Evolutionary conservation across 2,797 vertebrate species (phyloP).

Genomic region (Coccyzus lansbergi): DNA sequence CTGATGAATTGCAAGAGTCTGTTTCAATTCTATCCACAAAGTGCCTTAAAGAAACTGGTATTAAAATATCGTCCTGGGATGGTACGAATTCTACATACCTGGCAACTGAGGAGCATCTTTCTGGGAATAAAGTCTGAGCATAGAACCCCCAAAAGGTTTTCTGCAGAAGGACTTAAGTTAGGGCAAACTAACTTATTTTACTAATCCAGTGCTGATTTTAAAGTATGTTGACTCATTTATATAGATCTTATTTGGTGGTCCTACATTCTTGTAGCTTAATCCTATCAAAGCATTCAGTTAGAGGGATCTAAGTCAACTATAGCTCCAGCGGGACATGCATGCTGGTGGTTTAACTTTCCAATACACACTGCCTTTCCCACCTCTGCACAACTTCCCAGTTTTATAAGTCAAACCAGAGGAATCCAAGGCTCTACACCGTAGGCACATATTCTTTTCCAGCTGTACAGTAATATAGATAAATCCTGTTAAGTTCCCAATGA

Average conservation of each 20-base stretch:
- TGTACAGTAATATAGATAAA: background rate
- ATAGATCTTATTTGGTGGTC: background rate
- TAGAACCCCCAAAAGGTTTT: background rate
- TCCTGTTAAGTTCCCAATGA: background rate
- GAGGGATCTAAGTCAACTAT: background rate
- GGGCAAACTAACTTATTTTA: background rate
- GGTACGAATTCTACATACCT: background rate
- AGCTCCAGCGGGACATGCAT: background rate
- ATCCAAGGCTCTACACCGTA: background rate
- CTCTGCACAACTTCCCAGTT: background rate
- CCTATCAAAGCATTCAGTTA: background rate
- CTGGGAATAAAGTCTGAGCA: background rate
- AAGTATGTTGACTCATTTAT: background rate
- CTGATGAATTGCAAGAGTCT: conserved; percentile 15
- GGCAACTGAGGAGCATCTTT: background rate
- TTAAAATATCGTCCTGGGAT: background rate
- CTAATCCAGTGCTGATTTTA: background rate
- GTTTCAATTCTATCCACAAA: conserved; percentile 16
- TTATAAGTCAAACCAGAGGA: background rate
- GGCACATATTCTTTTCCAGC: background rate
- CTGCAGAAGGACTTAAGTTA: background rate
- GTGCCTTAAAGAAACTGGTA: background rate
- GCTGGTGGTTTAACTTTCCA: background rate
- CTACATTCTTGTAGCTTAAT: background rate
- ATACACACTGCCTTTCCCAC: background rate